Evolutionary conservation across 2,113 vertebrate species (phyloP).

Genomic region (Agelaius phoeniceus): DNA sequence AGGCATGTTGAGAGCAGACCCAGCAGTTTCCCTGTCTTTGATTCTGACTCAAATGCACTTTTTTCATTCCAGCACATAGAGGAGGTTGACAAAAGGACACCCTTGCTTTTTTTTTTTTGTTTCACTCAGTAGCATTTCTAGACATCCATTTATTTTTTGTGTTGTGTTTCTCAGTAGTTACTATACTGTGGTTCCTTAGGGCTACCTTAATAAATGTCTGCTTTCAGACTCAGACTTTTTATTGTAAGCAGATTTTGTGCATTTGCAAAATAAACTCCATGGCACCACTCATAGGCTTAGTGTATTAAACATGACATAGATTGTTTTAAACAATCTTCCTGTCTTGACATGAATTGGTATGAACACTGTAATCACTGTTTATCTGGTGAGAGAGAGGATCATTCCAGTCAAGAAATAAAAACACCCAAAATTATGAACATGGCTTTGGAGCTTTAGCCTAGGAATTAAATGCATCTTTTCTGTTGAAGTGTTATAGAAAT

Average conservation of each 20-base stretch:
- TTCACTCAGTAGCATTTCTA: background rate
- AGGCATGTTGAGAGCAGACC: conserved; percentile 23
- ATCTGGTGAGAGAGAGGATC: background rate
- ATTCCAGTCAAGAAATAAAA: background rate
- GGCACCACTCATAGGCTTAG: background rate
- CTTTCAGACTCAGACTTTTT: conserved; percentile 2
- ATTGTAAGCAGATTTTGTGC: background rate
- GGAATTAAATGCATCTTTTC: background rate
- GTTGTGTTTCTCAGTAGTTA: background rate
- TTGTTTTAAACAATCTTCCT: conserved; percentile 2
- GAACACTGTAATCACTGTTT: background rate
- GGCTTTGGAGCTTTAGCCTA: background rate
- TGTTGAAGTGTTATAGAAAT: background rate
- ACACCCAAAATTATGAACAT: background rate
- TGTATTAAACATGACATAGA: background rate
- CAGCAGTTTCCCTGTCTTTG: conserved; percentile 39
- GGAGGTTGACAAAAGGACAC: background rate
- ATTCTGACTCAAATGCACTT: conserved; percentile 23
- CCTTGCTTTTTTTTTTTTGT: background rate
- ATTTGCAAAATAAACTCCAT: conserved; percentile 30
- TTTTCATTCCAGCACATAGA: background rate
- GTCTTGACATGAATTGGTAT: conserved; percentile 21
- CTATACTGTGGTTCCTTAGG: background rate
- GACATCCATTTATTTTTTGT: background rate
- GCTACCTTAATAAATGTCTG: background rate